These are phyloP conservation scores for Cabera pusaria DNA, from an alignment of 2,888 invertebrate species.

Conservation along the genomic window DNA sequence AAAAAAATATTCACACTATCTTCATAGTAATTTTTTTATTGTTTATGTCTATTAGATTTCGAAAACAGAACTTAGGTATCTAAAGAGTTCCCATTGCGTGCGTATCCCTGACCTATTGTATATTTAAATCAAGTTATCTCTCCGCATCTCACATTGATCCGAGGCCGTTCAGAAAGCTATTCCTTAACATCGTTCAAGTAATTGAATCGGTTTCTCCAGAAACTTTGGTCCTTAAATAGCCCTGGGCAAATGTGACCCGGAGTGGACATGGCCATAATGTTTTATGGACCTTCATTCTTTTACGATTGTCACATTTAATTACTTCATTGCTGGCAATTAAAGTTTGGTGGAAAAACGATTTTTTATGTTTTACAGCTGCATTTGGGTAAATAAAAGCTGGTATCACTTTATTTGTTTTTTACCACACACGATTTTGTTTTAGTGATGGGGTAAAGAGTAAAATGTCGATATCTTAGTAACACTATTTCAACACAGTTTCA, in stretches of 20 bases:
- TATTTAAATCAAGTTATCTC: slow-evolving; percentile 1
- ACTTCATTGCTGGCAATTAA: slow-evolving; percentile 81
- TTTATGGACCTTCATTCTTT: slow-evolving; percentile 72
- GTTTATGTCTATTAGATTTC: too few species aligned
- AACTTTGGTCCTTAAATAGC: slow-evolving; percentile 14
- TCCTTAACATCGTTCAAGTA: slow-evolving; percentile 9
- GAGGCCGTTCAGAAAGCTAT: too few species aligned
- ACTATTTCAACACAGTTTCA: too few species aligned
- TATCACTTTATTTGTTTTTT: slow-evolving; percentile 71
- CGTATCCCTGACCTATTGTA: too few species aligned
- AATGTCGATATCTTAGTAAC: too few species aligned
- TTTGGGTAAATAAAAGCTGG: slow-evolving; percentile 79
- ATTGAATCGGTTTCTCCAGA: slow-evolving; percentile 4
- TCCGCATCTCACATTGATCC: not conserved
- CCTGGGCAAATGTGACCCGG: slow-evolving; percentile 46
- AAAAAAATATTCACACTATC: too few species aligned
- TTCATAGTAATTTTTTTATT: too few species aligned
- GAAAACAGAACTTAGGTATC: too few species aligned
- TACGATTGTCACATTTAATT: slow-evolving; percentile 83
- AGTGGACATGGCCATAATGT: slow-evolving; percentile 66
- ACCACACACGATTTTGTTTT: slow-evolving; percentile 74
- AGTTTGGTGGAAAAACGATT: slow-evolving; percentile 71
- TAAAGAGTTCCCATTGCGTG: too few species aligned
- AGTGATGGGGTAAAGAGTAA: slow-evolving; percentile 58
- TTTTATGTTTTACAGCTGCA: slow-evolving; percentile 75